Conservation (phyloP, 2,797 vertebrate species). For the Peromyscus eremicus region DNA sequence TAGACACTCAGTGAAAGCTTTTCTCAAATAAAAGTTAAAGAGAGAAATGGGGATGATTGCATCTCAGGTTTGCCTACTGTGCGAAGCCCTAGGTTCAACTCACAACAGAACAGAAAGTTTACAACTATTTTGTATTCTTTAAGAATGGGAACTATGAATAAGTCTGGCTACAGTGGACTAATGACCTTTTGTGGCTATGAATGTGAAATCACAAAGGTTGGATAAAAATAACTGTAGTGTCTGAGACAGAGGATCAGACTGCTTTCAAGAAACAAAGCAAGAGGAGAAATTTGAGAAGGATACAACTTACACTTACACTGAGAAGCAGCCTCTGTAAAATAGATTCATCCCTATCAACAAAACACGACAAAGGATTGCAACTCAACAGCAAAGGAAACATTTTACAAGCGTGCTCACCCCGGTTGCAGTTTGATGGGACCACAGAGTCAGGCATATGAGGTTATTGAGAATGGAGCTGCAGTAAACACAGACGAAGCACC, state of each 20-base stretch:
- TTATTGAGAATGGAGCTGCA: slow-evolving; percentile 74
- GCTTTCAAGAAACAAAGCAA: background rate
- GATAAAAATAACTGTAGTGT: background rate
- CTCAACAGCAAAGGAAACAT: background rate
- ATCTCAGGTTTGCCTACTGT: background rate
- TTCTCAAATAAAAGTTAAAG: background rate
- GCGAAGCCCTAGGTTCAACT: background rate
- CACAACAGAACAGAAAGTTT: background rate
- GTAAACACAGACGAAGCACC: slow-evolving; percentile 93
- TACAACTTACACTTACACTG: background rate
- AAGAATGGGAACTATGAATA: background rate
- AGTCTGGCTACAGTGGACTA: background rate
- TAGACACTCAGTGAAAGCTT: background rate
- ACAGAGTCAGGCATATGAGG: background rate
- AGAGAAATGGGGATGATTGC: background rate
- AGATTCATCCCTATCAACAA: background rate
- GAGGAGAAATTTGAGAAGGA: background rate
- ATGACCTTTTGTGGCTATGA: background rate
- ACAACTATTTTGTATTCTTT: background rate
- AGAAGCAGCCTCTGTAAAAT: background rate
- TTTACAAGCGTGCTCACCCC: background rate
- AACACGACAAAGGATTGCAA: background rate
- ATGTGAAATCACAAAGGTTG: background rate
- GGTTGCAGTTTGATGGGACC: background rate
- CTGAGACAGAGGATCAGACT: background rate